Percentiles rank a stretch among this genome's conserved stretches.
These are phyloP conservation scores for Cantharis lateralis DNA, from an alignment of 2,888 invertebrate species.

Conservation along the genomic window DNA sequence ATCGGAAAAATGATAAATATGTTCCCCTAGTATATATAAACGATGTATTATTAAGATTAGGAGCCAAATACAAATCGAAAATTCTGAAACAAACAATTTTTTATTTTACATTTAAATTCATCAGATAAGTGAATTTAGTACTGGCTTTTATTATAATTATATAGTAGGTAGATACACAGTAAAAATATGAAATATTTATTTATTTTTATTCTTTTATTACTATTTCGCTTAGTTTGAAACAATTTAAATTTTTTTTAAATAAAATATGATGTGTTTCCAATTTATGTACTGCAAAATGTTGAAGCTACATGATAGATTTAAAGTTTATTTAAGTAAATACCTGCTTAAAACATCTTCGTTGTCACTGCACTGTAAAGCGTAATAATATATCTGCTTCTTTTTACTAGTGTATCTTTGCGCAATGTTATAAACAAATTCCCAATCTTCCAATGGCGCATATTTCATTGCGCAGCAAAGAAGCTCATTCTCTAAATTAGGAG, in stretches of 20 bases:
- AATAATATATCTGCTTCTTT: constrained; percentile 13
- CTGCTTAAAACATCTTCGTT: constrained; percentile 7
- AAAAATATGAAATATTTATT: too few species aligned
- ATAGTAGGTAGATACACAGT: too few species aligned
- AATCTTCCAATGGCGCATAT: constrained; percentile 64
- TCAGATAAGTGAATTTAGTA: too few species aligned
- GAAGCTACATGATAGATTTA: too few species aligned
- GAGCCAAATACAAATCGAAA: not conserved
- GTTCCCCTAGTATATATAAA: not conserved
- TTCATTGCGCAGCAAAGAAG: constrained; percentile 77
- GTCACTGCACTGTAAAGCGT: constrained; percentile 32
- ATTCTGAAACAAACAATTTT: not conserved
- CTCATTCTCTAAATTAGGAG: constrained; percentile 67
- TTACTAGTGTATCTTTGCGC: constrained; percentile 41
- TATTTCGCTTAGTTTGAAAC: too few species aligned
- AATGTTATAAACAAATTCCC: constrained; percentile 63
- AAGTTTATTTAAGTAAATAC: not conserved
- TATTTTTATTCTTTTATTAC: too few species aligned
- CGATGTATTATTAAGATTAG: not conserved
- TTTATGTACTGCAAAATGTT: too few species aligned
- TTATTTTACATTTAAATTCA: too few species aligned
- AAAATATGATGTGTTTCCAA: too few species aligned
- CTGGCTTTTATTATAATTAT: too few species aligned
- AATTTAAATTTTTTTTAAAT: too few species aligned
- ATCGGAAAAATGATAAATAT: not conserved